phyloP scores from a whole-genome alignment of 2,113 vertebrate species.

The Eulemur rufifrons region DNA sequence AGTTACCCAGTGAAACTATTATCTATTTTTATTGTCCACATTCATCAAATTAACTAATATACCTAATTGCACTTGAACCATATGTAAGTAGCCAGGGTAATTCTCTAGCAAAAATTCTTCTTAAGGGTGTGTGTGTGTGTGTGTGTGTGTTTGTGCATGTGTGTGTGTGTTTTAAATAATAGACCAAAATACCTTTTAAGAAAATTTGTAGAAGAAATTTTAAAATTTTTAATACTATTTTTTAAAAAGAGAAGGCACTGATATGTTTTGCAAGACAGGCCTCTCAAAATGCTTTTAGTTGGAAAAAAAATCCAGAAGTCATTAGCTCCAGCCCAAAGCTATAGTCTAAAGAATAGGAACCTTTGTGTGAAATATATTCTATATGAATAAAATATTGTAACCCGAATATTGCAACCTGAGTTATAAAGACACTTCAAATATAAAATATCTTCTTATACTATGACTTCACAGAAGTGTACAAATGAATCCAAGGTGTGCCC shows the following conservation, averaged over 20 bases:
- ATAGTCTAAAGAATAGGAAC: neutral
- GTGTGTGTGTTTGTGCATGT: neutral
- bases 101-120: neutral
- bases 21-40: neutral
- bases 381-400: slow-evolving; percentile 3
- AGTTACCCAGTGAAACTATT: neutral
- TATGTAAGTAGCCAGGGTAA: neutral
- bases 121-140: neutral
- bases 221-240: slow-evolving; percentile 2
- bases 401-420: neutral
- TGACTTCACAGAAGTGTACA: neutral
- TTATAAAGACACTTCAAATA: neutral
- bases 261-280: neutral
- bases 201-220: neutral
- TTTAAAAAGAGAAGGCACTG: neutral
- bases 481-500: neutral
- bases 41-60: neutral
- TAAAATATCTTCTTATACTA: neutral
- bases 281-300: neutral
- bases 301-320: neutral
- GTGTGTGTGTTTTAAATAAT: neutral
- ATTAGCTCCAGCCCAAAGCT: neutral
- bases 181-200: neutral
- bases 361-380: neutral
- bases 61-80: neutral